These are phyloP conservation scores for Phytoseiulus persimilis DNA, from an alignment of 2,888 invertebrate species.

Conservation along the genomic window DNA sequence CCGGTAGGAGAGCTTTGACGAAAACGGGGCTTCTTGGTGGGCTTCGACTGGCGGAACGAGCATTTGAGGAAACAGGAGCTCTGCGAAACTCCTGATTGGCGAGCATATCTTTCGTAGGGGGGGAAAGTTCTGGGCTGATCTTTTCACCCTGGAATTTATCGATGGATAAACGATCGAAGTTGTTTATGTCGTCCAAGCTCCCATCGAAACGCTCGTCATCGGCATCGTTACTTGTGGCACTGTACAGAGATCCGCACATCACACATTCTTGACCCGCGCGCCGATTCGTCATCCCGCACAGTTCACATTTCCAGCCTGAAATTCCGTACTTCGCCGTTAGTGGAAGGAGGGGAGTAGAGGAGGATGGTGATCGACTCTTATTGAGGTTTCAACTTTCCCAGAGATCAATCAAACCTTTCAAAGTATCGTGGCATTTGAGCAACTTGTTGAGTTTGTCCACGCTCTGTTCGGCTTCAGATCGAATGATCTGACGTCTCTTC, in stretches of 20 bases:
- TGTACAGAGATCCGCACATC: constrained; percentile 23
- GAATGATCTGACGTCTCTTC: neutral
- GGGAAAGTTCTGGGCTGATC: neutral
- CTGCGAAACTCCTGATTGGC: neutral
- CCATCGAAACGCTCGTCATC: constrained; percentile 26
- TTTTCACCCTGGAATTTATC: neutral
- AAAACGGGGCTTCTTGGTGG: constrained; percentile 7
- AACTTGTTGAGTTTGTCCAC: constrained; percentile 37
- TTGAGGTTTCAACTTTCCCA: too few relatives aligned
- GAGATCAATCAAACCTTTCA: neutral
- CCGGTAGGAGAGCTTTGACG: constrained; percentile 17
- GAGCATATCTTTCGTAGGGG: neutral
- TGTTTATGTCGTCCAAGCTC: constrained; percentile 20
- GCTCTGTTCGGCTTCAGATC: neutral
- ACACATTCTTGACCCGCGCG: constrained; percentile 23
- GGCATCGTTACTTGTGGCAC: constrained; percentile 22
- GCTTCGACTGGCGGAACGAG: neutral
- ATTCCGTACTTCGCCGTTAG: neutral
- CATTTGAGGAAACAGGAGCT: neutral
- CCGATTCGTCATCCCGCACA: constrained; percentile 17
- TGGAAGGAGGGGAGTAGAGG: too few relatives aligned
- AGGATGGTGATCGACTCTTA: too few relatives aligned
- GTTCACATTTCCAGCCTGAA: constrained; percentile 27
- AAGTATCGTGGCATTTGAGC: constrained; percentile 28
- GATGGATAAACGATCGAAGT: constrained; percentile 11